A percentile compares a stretch with the other conserved stretches of the same genome.
Conservation (phyloP, 2,888 invertebrate genomes). For the Quadroppia sp. region DNA sequence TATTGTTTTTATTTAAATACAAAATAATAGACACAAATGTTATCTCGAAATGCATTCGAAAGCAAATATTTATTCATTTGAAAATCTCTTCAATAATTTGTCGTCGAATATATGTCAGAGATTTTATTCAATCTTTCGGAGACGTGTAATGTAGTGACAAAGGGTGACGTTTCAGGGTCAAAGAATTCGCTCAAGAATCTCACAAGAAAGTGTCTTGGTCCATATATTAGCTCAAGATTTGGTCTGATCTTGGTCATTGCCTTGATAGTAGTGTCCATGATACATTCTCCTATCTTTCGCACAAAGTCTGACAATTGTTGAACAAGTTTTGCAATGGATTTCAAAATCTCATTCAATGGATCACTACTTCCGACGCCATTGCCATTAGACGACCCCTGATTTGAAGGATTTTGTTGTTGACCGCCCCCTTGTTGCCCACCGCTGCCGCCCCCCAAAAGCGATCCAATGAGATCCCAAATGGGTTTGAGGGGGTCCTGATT, state of each 20-base stretch:
- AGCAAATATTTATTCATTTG: no score
- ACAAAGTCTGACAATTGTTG: neutral
- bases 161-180: neutral
- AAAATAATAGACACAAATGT: no score
- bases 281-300: neutral
- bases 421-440: no score
- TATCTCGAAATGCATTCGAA: no score
- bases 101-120: neutral
- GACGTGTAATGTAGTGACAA: neutral
- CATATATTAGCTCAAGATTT: neutral
- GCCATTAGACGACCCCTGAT: no score
- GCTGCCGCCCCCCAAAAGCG: neutral
- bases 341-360: no score
- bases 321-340: no score
- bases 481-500: neutral
- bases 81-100: no score
- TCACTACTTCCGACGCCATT: no score
- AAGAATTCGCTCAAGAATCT: neutral
- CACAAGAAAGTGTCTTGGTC: neutral
- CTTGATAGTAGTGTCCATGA: neutral
- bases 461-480: neutral
- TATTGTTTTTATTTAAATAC: no score
- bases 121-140: constrained; percentile 1
- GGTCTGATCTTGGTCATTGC: neutral
- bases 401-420: no score